phyloP scores from a whole-genome alignment of 2,113 vertebrate species.

The Glaucomys volans region DNA sequence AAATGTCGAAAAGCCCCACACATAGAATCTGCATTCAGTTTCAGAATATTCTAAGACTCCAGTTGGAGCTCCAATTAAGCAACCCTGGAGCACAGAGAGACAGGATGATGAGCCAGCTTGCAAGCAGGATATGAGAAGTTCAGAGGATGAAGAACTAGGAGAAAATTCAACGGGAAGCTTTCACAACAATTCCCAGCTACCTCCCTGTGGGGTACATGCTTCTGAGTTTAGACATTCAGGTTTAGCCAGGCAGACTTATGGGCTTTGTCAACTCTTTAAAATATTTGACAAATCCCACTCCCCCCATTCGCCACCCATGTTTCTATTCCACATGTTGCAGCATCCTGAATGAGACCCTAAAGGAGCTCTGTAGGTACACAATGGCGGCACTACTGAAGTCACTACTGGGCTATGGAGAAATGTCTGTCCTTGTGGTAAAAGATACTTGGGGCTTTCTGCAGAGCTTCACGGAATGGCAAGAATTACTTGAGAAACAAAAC shows the following conservation, averaged over 20 bases:
- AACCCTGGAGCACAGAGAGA: not conserved
- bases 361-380: not conserved
- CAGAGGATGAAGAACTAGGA: not conserved
- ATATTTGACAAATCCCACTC: not conserved
- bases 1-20: not conserved
- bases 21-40: not conserved
- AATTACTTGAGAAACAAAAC: slow-evolving; percentile 19
- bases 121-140: not conserved
- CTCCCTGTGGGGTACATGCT: not conserved
- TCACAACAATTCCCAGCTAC: not conserved
- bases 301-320: not conserved
- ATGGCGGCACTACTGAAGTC: not conserved
- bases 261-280: not conserved
- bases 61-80: not conserved
- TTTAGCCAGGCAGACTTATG: not conserved
- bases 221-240: not conserved
- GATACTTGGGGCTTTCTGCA: not conserved
- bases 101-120: not conserved
- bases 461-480: not conserved
- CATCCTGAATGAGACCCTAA: not conserved
- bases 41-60: not conserved
- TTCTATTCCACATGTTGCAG: not conserved
- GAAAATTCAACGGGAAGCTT: not conserved
- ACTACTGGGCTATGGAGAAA: not conserved
- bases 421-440: not conserved